Evolutionary conservation across 2,797 vertebrate species (phyloP), one percentile per base, ranked within the genome.

Genomic region (Furcifer pardalis): DNA sequence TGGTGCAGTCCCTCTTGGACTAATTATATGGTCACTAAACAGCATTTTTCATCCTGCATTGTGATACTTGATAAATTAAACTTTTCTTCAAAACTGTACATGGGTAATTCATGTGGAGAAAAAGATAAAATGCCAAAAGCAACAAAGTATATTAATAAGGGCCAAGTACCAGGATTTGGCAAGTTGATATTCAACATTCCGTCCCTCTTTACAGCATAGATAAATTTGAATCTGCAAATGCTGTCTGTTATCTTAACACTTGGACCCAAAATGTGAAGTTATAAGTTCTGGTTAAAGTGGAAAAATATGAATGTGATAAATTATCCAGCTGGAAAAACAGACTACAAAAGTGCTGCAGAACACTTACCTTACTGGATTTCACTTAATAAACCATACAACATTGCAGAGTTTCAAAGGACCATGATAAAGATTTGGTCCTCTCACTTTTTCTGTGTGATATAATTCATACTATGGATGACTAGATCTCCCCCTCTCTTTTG

Each of bases 321-420:
- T 90, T 94, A 94, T 89, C 90, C 96, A 96, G 94, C 94, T 96
- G 95, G 94, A 95, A 93, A 96, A 96, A 95, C 92, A 96, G 89
- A 84, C 87, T 94, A 82, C 86, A 93, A 95, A 95, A 93, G 93
- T 95, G 87, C 85, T 94, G 94, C 87, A 92, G 93, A 93, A 93
- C 94, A 93, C 77, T 94, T 94, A 96, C 87, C 93, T 95, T 95
- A 94, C 83, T 94, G 92, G 92, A 89, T 95, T 96, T 95, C 49
- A 42, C 89, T 85, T 93, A 94, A 94, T 94, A 95, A 96, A 95
- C 92, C 74, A 52, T 86, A 86, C 84, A 74, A 91, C 91, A 84
- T 94, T 86, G 8, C 90, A 91, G 89, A 87, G 52, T 88, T 89
- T 92, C 89, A 91, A 93, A 90, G 84, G 91, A 81, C 91, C 46